phyloP scores from a whole-genome alignment of 2,113 vertebrate species.

The Oryzias celebensis region DNA sequence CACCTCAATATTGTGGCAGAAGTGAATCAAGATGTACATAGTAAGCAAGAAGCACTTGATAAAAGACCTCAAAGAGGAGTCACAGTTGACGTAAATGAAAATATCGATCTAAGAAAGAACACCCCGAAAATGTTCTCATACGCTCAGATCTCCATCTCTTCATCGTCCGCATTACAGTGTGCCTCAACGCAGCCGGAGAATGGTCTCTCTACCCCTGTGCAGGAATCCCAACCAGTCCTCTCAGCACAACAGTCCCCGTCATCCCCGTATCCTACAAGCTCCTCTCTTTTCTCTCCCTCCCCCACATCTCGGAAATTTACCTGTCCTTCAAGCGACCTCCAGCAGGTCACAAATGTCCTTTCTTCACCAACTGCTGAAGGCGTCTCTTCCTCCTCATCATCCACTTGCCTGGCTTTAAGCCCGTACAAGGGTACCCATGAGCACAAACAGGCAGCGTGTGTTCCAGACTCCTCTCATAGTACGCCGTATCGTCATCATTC shows the following conservation, averaged over 20 bases:
- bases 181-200: slow-evolving; percentile 48
- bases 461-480: slow-evolving; percentile 35
- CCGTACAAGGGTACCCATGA: slow-evolving; percentile 54
- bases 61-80: slow-evolving; percentile 54
- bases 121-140: slow-evolving; percentile 19
- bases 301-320: slow-evolving; percentile 13
- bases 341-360: slow-evolving; percentile 26
- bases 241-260: slow-evolving; percentile 30
- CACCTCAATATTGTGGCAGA: slow-evolving; percentile 41
- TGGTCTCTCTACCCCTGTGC: slow-evolving; percentile 72
- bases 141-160: slow-evolving; percentile 11
- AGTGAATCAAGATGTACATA: slow-evolving; percentile 35
- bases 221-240: slow-evolving; percentile 72
- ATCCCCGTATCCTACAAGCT: slow-evolving; percentile 15
- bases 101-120: slow-evolving; percentile 25
- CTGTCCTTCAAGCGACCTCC: slow-evolving; percentile 14
- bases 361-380: slow-evolving; percentile 39
- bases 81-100: slow-evolving; percentile 73
- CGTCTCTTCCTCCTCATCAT: slow-evolving; percentile 35
- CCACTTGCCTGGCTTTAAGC: slow-evolving; percentile 29
- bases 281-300: slow-evolving; percentile 16
- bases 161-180: slow-evolving; percentile 34
- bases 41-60: slow-evolving; percentile 49
- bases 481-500: slow-evolving; percentile 15
- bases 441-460: slow-evolving; percentile 24